Evolutionary conservation across 2,797 vertebrate species (phyloP), one percentile per base, ranked within the genome.

Genomic region (Parauchenoglanis punctatus): DNA sequence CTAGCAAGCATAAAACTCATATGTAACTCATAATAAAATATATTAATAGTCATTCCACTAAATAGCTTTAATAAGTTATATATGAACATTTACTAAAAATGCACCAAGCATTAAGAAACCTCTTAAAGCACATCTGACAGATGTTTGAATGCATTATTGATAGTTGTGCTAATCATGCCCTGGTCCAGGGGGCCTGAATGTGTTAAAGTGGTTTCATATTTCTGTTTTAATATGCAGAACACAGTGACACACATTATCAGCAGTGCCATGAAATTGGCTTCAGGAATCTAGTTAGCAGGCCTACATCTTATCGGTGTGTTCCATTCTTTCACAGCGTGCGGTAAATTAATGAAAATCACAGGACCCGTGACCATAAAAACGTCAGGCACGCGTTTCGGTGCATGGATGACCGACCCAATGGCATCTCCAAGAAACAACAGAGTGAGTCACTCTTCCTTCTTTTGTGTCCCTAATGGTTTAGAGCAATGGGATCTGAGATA

Each of bases 271-370:
- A 95, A 95, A 96, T 95, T 94, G 93, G 92, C 92, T 94, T 91
- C 90, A 94, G 91, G 91, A 94, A 95, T 94, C 92, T 93, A 93
- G 92, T 88, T 93, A 91, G 18, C 18, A 87, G 28, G 46, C 63
- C 61, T 91, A 91, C 91, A 92, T 93, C 94, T 95, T 94, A 94
- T 93, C 90, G 75, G 92, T 93, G 91, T 93, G 68, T 94, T 96
- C 95, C 91, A 96, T 92, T 96, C 81, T 95, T 97, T 80, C 63
- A 97, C 93, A 99, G 98, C 98, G 7, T 99, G 99, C 91, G 99
- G 98, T 44, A 99, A 98, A 95, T 87, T 99, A 96, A 99, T 99
- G 99, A 99, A 99, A 96, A 99, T 99, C 96, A 97, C 97, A 91
- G 98, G 97, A 91, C 98, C 98, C 56, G 93, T 96, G 92, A 99